Percentiles rank a stretch among this genome's conserved stretches.
These are phyloP conservation scores for Piscicola geometra DNA, from an alignment of 2,888 invertebrate species.

Conservation along the genomic window DNA sequence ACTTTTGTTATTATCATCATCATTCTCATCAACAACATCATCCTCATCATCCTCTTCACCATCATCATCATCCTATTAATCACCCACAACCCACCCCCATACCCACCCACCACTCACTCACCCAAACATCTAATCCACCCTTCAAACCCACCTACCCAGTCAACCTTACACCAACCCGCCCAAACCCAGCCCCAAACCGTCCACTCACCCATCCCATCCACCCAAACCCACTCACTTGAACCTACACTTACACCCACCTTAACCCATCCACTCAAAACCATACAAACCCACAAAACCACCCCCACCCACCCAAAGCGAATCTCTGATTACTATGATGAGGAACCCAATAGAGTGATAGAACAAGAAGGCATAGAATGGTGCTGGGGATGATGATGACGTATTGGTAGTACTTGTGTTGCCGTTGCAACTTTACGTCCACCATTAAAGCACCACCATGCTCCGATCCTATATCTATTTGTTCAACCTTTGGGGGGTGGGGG, in stretches of 20 bases:
- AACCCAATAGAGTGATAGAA: slow-evolving; percentile 37
- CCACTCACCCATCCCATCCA: neutral
- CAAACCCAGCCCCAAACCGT: neutral
- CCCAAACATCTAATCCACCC: too few relatives aligned
- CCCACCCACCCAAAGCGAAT: slow-evolving; percentile 35
- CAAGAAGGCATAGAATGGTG: slow-evolving; percentile 35
- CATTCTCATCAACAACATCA: too few relatives aligned
- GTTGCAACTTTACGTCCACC: slow-evolving; percentile 22
- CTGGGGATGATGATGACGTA: slow-evolving; percentile 38
- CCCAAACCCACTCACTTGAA: neutral
- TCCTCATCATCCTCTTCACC: too few relatives aligned
- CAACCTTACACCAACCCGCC: neutral
- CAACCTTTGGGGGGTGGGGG: neutral
- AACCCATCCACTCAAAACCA: neutral
- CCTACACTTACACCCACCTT: neutral
- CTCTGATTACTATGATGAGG: slow-evolving; percentile 39
- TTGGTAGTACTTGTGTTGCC: slow-evolving; percentile 36
- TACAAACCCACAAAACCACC: neutral
- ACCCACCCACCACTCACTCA: too few relatives aligned
- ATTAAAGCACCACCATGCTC: neutral
- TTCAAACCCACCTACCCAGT: too few relatives aligned
- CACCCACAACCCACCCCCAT: too few relatives aligned
- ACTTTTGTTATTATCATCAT: neutral
- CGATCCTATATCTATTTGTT: neutral
- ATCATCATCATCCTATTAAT: too few relatives aligned